phyloP scores from a whole-genome alignment of 2,113 vertebrate genomes.

The Bagarius yarrelli region DNA sequence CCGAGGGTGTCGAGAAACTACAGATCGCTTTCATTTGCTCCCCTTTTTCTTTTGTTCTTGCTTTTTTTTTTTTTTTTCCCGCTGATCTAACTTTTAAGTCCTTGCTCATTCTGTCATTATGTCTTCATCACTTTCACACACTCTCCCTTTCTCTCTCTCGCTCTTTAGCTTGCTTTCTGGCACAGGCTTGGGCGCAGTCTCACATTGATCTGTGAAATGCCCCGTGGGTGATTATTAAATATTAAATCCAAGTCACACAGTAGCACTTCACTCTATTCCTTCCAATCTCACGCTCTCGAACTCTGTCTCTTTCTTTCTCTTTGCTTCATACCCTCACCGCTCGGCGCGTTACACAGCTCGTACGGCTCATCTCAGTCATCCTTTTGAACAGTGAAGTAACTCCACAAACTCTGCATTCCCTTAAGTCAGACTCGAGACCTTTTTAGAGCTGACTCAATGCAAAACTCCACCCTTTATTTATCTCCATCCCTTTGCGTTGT shows the following conservation, averaged over 20 bases:
- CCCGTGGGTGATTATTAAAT: slow-evolving; percentile 89
- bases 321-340: background rate
- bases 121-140: slow-evolving; percentile 38
- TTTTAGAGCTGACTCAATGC: background rate
- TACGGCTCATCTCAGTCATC: slow-evolving; percentile 69
- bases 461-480: background rate
- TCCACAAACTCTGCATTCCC: slow-evolving; percentile 47
- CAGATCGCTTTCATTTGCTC: slow-evolving; percentile 90
- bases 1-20: slow-evolving; percentile 98
- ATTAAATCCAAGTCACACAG: slow-evolving; percentile 90
- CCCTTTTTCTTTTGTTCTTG: slow-evolving; percentile 67
- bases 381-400: slow-evolving; percentile 82
- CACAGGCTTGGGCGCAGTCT: slow-evolving; percentile 83
- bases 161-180: slow-evolving; percentile 62
- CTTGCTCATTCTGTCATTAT: slow-evolving; percentile 48
- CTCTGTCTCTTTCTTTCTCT: slow-evolving; percentile 23
- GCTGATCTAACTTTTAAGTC: slow-evolving; percentile 36
- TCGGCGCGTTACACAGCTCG: slow-evolving; percentile 33
- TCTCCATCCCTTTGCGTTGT: background rate
- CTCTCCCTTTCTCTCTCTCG: background rate
- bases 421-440: background rate
- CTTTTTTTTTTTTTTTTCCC: background rate
- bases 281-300: slow-evolving; percentile 62
- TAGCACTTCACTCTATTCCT: slow-evolving; percentile 83
- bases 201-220: slow-evolving; percentile 86